Base-by-base conservation (phyloP, 2,113 vertebrate genomes). In the Paradoxurus hermaphroditus region DNA sequence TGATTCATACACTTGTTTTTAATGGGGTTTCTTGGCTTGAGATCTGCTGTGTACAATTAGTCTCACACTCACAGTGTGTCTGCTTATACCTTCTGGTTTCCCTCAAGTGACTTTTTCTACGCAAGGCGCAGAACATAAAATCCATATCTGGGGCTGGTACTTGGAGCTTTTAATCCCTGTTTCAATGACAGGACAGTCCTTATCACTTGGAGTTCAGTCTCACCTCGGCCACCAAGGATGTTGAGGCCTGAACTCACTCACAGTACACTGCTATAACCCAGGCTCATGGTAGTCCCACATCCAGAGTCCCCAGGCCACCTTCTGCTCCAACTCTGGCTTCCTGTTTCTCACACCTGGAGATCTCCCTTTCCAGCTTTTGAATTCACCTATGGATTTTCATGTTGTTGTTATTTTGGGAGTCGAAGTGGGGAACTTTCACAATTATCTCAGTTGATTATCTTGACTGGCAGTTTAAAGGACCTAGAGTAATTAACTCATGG, bases 201-300 rank as follows among this genome's bases (percentile, higher is more conserved):
- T 62, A 21, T 3, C 46, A 34, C 82, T 21, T 36, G 46, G 36
- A 44, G 14, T n/a, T 90, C 53, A 23, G 23, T 23, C 36, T 78
- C 49, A 29, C 34, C 53, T 92, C 13, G 5, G 29, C 9, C 3
- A 53, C 0, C 23, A 19, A 51, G 46, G 31, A 29, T 15, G 46
- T 29, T n/a, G 29, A 23, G 12, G 13, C 41, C 31, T n/a, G 8
- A 53, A 39, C 27, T 23, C 23, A 7, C 3, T 8, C 4, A 11
- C 15, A 0, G 0, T 2, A 19, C 11, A 7, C 15, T 5, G 31
- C 62, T 21, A 31, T 0, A 34, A n/a, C 39, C 1, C 31, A 44
- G 29, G 25, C 11, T 67, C 83, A 7, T 2, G 0, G 7, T 0
- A 5, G 10, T 14, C 10, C 1, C 70, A 44, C 15, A 0, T 1